Evolutionary conservation across 2,888 invertebrate genomes (phyloP).

Genomic region (Trichogramma dendrolimi): DNA sequence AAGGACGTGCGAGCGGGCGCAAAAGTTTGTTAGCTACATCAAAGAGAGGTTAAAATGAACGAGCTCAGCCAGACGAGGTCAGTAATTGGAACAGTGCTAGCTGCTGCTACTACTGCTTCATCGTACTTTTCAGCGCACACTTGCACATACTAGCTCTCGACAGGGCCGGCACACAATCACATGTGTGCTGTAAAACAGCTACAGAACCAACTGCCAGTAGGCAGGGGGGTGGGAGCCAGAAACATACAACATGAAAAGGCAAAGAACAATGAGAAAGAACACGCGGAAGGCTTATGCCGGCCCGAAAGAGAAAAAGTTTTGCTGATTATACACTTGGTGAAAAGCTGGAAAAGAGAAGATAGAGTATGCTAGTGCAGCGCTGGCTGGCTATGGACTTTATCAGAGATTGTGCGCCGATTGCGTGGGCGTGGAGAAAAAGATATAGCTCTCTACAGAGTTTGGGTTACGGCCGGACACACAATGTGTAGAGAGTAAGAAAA

Average conservation of each 20-base stretch:
- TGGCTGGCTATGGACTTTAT: constrained; percentile 1
- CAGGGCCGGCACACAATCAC: neutral
- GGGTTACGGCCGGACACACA: constrained; percentile 8
- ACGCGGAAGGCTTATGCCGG: neutral
- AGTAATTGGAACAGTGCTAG: constrained; percentile 18
- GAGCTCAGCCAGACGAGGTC: constrained; percentile 15
- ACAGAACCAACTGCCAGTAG: too few species aligned
- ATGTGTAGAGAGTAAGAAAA: neutral
- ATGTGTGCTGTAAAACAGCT: neutral
- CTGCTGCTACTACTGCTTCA: neutral
- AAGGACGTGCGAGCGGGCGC: neutral
- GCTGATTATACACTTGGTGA: constrained; percentile 18
- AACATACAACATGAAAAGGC: neutral
- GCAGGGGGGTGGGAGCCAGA: too few species aligned
- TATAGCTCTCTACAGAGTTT: neutral
- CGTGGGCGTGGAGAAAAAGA: constrained; percentile 11
- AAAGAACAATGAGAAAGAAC: neutral
- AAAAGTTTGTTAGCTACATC: constrained; percentile 19
- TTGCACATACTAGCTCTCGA: neutral
- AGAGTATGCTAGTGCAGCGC: neutral
- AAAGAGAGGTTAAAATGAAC: constrained; percentile 10
- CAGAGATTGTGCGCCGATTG: constrained; percentile 20
- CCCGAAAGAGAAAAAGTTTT: constrained; percentile 15
- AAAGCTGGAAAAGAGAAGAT: neutral
- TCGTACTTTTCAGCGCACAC: constrained; percentile 4